A percentile compares a stretch with the other conserved stretches of the same genome.
Conservation (phyloP, 2,113 vertebrate species). For the Scomber japonicus region DNA sequence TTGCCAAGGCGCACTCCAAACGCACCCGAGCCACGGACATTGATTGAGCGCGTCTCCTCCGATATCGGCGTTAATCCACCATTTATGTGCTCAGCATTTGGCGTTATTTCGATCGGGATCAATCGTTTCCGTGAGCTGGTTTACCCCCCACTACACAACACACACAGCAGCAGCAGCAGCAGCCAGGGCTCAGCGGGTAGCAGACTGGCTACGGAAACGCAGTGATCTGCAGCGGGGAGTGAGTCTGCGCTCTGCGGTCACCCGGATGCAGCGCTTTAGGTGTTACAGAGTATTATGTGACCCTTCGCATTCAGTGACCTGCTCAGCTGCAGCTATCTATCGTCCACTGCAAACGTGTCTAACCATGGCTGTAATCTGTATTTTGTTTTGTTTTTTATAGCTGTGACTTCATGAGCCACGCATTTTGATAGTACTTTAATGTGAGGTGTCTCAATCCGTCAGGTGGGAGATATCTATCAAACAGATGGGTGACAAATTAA, state of each 20-base stretch:
- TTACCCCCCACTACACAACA: conserved; percentile 27
- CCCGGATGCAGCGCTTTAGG: conserved; percentile 70
- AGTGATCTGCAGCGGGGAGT: conserved; percentile 70
- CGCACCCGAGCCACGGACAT: conserved; percentile 37
- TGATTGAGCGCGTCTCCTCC: conserved; percentile 35
- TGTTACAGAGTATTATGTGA: conserved; percentile 42
- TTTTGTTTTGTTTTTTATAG: too few relatives aligned
- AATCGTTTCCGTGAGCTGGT: conserved; percentile 66
- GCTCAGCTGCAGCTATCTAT: too few relatives aligned
- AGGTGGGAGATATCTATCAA: too few relatives aligned
- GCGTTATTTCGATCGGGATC: conserved; percentile 62
- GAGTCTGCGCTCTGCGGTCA: conserved; percentile 81
- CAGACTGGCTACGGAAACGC: conserved; percentile 83
- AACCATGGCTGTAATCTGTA: too few relatives aligned
- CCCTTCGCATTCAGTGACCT: conserved; percentile 18
- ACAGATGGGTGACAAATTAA: too few relatives aligned
- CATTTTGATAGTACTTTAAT: too few relatives aligned
- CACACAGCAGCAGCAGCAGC: background rate
- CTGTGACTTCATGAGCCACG: too few relatives aligned
- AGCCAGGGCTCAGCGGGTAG: conserved; percentile 75
- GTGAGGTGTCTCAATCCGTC: too few relatives aligned
- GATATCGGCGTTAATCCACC: conserved; percentile 60
- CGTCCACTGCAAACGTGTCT: too few relatives aligned
- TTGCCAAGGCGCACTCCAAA: conserved; percentile 68
- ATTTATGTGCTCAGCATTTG: conserved; percentile 56